These are phyloP conservation scores for Luperina nickerlii DNA, from an alignment of 2,888 invertebrate species.

Conservation along the genomic window DNA sequence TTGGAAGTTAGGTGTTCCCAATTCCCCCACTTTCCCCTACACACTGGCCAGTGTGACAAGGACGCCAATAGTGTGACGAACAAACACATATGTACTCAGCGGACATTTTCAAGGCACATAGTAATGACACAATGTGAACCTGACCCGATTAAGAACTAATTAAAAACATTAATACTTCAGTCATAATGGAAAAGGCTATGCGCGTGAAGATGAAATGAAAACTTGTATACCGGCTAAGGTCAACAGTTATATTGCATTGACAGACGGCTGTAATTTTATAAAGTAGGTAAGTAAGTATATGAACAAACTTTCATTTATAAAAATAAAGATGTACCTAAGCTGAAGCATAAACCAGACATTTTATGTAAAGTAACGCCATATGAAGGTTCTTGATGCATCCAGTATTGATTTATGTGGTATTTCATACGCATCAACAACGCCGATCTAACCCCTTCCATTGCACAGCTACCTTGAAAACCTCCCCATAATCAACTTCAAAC, in stretches of 20 bases:
- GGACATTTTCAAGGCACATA: slow-evolving; percentile 61
- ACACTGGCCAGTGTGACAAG: slow-evolving; percentile 66
- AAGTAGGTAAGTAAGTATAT: neutral
- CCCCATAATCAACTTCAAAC: slow-evolving; percentile 14
- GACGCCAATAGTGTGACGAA: slow-evolving; percentile 63
- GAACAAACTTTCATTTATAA: slow-evolving; percentile 19
- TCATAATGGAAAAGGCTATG: slow-evolving; percentile 59
- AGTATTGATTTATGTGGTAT: slow-evolving; percentile 1
- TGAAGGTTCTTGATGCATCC: neutral
- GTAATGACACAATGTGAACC: slow-evolving; percentile 66
- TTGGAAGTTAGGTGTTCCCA: no score
- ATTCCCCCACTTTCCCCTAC: no score
- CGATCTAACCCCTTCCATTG: slow-evolving; percentile 7
- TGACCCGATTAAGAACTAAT: slow-evolving; percentile 70
- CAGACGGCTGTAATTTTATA: slow-evolving; percentile 11
- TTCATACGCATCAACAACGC: slow-evolving; percentile 7
- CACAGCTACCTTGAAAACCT: slow-evolving; percentile 27
- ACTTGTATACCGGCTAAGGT: slow-evolving; percentile 54
- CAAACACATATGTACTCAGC: slow-evolving; percentile 48
- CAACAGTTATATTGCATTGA: slow-evolving; percentile 22
- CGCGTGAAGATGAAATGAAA: slow-evolving; percentile 47
- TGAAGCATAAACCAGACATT: neutral
- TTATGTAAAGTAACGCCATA: neutral
- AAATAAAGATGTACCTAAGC: neutral
- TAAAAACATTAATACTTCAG: slow-evolving; percentile 63